phyloP scores from a whole-genome alignment of 2,888 invertebrate species.

The Epicampocera succincta region DNA sequence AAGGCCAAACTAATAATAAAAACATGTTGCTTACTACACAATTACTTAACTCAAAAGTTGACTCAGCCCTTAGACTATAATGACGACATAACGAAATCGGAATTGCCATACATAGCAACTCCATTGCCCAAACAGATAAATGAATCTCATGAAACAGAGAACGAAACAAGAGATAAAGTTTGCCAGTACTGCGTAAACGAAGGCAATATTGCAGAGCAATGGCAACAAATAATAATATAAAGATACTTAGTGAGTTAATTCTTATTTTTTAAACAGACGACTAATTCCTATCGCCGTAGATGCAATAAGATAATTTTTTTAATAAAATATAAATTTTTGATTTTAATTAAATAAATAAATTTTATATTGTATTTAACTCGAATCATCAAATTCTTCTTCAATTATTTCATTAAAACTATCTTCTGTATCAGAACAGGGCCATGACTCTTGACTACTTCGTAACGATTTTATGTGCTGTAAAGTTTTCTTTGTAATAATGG shows the following conservation, averaged over 20 bases:
- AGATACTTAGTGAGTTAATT: neutral
- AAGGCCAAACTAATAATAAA: slow-evolving; percentile 22
- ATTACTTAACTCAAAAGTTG: slow-evolving; percentile 36
- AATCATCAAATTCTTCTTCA: slow-evolving; percentile 23
- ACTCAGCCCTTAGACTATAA: slow-evolving; percentile 4
- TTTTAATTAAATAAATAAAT: too few relatives aligned
- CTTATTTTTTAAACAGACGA: neutral
- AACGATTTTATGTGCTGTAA: slow-evolving; percentile 36
- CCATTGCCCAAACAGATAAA: slow-evolving; percentile 3
- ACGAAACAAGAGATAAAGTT: slow-evolving; percentile 37
- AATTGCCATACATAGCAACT: neutral
- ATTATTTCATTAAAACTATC: slow-evolving; percentile 20
- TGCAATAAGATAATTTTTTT: neutral
- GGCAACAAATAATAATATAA: slow-evolving; percentile 15
- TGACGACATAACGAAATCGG: slow-evolving; percentile 6
- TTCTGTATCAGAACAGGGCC: slow-evolving; percentile 18
- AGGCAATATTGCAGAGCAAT: slow-evolving; percentile 25
- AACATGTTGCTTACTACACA: slow-evolving; percentile 50
- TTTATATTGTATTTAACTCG: too few relatives aligned
- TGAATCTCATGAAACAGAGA: neutral
- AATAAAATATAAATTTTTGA: too few relatives aligned
- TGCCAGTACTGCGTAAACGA: slow-evolving; percentile 41
- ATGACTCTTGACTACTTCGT: neutral
- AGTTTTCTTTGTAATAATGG: slow-evolving; percentile 40
- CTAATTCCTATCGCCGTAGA: too few relatives aligned